Evolutionary conservation across 2,888 invertebrate genomes (phyloP), one percentile per base, ranked within the genome.

Genomic region (Pristionchus fissidentatus): DNA sequence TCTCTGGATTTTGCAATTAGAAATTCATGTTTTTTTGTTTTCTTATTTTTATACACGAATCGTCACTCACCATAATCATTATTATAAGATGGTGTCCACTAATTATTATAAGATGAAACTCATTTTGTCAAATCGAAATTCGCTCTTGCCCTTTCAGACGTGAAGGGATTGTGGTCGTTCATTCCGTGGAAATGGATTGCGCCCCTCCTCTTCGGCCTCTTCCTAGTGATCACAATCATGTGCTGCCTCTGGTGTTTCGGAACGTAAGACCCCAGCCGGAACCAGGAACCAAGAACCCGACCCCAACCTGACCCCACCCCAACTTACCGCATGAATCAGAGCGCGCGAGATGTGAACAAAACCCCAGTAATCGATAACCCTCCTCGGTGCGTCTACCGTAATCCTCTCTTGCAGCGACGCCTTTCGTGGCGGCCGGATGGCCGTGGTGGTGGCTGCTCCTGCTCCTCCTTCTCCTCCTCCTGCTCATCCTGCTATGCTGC

Each of bases 361-460:
- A 22, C 57, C 83, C n/a, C 19, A 75, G 52, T 60, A 55, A 55
- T 70, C 83, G 70, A 73, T 60, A 55, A 60, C 52, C 49, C 38
- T 70, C 75, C 35, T 35, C 19, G 38, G 4, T 19, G 10, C 13
- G 10, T 38, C 38, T 73, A 66, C 26, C 46, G 26, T 60, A 84
- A 60, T 55, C 79, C 70, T 55, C 46, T n/a, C 46, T 49, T 91
- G 85, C 88, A 92, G 92, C 88, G 57, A 84, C 89, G 55, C 89
- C 90, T 70, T 92, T 85, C 86, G 78, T 90, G 55, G 84, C 89
- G 60, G 88, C 90, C 73, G 91, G 91, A 62, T 92, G 92, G 92
- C 92, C 92, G 57, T 92, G 92, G 92, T 92, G 92, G 92, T 92
- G 92, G 92, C 89, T 92, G 26, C 87, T 92, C 66, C 86, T 91